Conservation (phyloP, 2,888 invertebrate species). For the Caenorhabditis sp. region DNA sequence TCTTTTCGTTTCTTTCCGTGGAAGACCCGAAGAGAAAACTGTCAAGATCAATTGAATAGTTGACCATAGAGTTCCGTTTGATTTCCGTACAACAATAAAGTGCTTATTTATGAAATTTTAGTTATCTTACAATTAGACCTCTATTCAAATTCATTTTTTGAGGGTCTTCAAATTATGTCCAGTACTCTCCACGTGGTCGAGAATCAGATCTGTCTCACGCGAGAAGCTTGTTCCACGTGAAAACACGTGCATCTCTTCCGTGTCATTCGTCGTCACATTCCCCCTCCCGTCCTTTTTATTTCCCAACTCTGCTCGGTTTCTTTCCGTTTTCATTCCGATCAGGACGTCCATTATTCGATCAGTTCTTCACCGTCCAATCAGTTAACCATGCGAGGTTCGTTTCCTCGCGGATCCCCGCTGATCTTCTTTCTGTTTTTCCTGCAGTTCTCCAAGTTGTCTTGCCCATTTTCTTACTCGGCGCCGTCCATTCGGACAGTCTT, state of each 20-base stretch:
- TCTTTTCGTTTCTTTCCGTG: slow-evolving; percentile 20
- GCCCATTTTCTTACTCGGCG: background rate
- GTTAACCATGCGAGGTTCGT: slow-evolving; percentile 19
- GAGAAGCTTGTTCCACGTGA: too few species aligned
- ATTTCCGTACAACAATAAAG: too few species aligned
- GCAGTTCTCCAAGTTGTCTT: slow-evolving; percentile 4
- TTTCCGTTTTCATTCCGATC: background rate
- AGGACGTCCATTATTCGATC: background rate
- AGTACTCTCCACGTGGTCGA: too few species aligned
- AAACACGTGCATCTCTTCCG: too few species aligned
- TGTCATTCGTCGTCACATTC: too few species aligned
- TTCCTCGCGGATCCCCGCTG: too few species aligned
- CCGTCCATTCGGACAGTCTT: background rate
- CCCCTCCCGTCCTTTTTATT: background rate
- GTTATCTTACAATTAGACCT: too few species aligned
- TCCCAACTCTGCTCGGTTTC: background rate
- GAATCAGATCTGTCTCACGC: too few species aligned
- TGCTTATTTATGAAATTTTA: too few species aligned
- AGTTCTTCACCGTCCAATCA: slow-evolving; percentile 5
- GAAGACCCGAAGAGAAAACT: slow-evolving; percentile 12
- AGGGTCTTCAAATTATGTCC: background rate
- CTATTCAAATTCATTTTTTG: background rate
- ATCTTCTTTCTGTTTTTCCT: too few species aligned
- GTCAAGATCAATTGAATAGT: background rate
- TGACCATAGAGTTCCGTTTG: too few species aligned